Conservation (phyloP, 2,888 invertebrate species). For the Notodonta dromedarius region DNA sequence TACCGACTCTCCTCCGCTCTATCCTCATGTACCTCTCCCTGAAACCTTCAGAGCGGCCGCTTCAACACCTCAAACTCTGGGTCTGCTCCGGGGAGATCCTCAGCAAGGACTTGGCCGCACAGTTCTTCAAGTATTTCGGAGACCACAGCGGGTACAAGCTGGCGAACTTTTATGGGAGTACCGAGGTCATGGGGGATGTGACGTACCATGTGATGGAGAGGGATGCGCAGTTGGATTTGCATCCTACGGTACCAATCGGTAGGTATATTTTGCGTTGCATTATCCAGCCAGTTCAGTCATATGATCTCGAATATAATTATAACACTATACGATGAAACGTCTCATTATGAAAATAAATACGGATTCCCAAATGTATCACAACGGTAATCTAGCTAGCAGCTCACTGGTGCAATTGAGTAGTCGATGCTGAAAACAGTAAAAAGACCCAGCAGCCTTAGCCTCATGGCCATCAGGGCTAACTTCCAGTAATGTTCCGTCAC, state of each 20-base stretch:
- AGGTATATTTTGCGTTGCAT: constrained; percentile 13
- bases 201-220: constrained; percentile 89
- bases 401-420: no score
- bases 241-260: constrained; percentile 93
- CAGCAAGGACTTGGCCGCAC: constrained; percentile 86
- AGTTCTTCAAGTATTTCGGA: constrained; percentile 91
- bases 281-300: no score
- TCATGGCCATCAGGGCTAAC: no score
- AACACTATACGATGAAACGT: no score
- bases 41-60: constrained; percentile 80
- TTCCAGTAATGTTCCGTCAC: background rate
- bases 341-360: no score
- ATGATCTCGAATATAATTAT: no score
- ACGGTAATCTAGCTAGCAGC: no score
- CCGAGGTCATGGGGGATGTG: constrained; percentile 96
- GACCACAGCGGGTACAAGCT: constrained; percentile 85
- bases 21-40: constrained; percentile 89
- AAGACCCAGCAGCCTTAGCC: no score
- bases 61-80: constrained; percentile 89
- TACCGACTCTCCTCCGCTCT: constrained; percentile 92
- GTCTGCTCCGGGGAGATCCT: constrained; percentile 95
- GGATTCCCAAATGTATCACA: no score
- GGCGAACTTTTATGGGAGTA: constrained; percentile 96
- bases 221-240: constrained; percentile 83
- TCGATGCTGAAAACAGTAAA: no score